Evolutionary conservation across 2,113 vertebrate species (phyloP).

Genomic region (Tinamus guttatus): DNA sequence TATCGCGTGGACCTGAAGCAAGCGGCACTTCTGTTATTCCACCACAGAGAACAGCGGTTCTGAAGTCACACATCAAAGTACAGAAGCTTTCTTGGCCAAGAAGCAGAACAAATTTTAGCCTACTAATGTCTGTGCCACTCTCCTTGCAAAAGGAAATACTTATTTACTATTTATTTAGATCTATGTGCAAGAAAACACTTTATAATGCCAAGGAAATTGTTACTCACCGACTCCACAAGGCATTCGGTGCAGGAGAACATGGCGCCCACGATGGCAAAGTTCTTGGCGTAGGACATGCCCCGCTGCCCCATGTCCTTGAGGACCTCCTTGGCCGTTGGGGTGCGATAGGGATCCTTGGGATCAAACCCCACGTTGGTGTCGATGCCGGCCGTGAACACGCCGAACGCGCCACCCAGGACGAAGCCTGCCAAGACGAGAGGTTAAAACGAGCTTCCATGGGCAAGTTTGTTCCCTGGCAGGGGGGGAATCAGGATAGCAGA

Average conservation of each 20-base stretch:
- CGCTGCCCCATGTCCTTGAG: conserved; percentile 98
- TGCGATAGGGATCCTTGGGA: conserved; percentile 94
- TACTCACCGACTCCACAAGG: conserved; percentile 94
- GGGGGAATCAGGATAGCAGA: neutral
- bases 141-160: fast-evolving
- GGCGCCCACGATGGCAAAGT: conserved; percentile 96
- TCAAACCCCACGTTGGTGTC: conserved; percentile 97
- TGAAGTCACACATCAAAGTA: neutral
- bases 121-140: neutral
- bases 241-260: conserved; percentile 99
- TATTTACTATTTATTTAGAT: neutral
- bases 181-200: neutral
- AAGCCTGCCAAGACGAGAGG: conserved; percentile 80
- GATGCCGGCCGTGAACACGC: conserved; percentile 95
- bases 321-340: conserved; percentile 92
- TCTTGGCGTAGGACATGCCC: conserved; percentile 97
- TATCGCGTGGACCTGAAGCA: neutral
- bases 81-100: neutral
- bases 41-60: neutral
- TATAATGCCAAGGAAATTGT: neutral
- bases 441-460: fast-evolving
- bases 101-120: neutral
- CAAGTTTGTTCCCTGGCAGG: fast-evolving
- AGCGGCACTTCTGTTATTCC: neutral
- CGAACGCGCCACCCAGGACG: conserved; percentile 95